Base-by-base conservation (phyloP, 2,113 vertebrate genomes). In the Salvelinus alpinus region DNA sequence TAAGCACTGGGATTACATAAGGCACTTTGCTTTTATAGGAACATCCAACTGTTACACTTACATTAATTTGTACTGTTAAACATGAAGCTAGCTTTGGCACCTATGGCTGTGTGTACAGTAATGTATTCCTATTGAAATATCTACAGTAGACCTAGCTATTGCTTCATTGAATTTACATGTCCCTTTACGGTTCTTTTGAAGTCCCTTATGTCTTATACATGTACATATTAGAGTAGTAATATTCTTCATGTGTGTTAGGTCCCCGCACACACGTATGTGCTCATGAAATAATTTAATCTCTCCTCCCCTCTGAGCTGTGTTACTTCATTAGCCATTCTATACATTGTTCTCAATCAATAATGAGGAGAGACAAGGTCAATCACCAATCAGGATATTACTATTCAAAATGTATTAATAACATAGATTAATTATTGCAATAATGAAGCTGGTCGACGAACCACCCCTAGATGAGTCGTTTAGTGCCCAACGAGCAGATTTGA, bases 1-100 rank as follows among this genome's bases (percentile, higher is more conserved):
- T 76, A 71, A 74, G 62, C 70, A 24, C 20, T 38, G 51, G 73
- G 76, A 74, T 84, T 74, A 81, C 38, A 12, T 78, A 25, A 80
- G 66, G 14, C 68, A 47, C n/a, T 24, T n/a, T 5, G 68, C 18
- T 70, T 24, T n/a, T 16, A 70, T 44, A 48, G 22, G n/a, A 20
- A 1, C 27, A 27, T 48, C 59, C n/a, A 13, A 62, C 51, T 62
- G 20, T 22, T 62, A 22, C 8, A 62, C 8, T 62, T 62, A 62
- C n/a, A 62, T 62, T 62, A 1, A 22, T 62, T 62, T 62, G 59
- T 62, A 62, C 59, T 24, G 59, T 62, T 16, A 24, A 62, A 62
- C 59, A 62, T 62, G 18, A 22, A 62, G 51, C 51, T 5, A 54
- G 51, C 51, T 62, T 62, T 62, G 59, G 59, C 59, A 62, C 59